Evolutionary conservation across 2,113 vertebrate species (phyloP), one percentile per base, ranked within the genome.

Genomic region (Microcebus griseorufus): DNA sequence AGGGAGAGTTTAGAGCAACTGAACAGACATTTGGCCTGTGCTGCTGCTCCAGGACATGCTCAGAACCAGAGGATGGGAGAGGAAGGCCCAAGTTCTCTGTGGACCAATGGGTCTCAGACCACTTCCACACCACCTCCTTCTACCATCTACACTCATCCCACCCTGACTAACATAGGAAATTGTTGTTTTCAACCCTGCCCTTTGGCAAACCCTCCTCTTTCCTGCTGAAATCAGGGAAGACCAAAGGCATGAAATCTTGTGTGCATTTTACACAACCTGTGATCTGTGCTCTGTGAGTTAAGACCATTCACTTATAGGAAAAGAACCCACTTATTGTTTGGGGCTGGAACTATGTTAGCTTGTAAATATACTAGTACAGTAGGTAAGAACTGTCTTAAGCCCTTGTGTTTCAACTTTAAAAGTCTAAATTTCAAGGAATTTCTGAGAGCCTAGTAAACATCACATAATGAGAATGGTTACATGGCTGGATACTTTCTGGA

Each of bases 401-500:
- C 27, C 55, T 80, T 87, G 6, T 37, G 34, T 76, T 88, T 81
- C n/a, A 73, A 70, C 4, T 70, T 55, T n/a, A 79, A 83, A 90
- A 84, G 22, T 29, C 90, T 64, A 84, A 76, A 88, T 65, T 94
- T 76, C 90, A 37, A 88, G 67, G 88, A 78, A 69, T 62, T 92
- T 62, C 64, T 75, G 39, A 94, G 9, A 94, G 88, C 25, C 6
- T 7, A 80, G 51, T 64, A 58, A 93, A 80, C 29, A 14, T 37
- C 34, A 34, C 4, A 58, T 58, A 58, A 9, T 20, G 6, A 58
- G 55, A 58, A 58, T 6, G 55, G 55, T 58, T 58, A 58, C 20
- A 58, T 58, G 55, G 20, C 55, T 22, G 7, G 6, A 58, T 58
- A 58, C 55, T 22, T 58, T 22, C 55, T 2, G 2, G 55, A 58